Evolutionary conservation across 2,888 invertebrate species (phyloP).

Genomic region (Osedax frankpressi): DNA sequence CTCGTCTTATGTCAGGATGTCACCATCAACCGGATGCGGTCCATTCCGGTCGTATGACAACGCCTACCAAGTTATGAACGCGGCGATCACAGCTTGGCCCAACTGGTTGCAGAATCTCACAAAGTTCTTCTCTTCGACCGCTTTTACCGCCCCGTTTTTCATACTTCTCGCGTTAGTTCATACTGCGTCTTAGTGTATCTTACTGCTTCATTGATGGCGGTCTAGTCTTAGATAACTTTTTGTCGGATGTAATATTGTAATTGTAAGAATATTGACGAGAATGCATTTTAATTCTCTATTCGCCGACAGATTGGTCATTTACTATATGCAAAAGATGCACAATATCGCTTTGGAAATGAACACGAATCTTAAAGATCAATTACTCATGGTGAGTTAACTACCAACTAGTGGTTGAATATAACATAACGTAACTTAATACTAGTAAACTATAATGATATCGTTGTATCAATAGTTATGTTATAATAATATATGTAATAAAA

Average conservation of each 20-base stretch:
- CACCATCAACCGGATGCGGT: slow-evolving; percentile 37
- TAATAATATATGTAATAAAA: no score
- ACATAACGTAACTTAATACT: no score
- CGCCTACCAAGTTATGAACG: slow-evolving; percentile 29
- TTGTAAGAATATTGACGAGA: no score
- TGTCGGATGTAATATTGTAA: no score
- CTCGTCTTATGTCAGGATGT: slow-evolving; percentile 27
- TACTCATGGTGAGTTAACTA: background rate
- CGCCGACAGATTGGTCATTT: background rate
- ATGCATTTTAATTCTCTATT: background rate
- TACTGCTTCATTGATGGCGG: no score
- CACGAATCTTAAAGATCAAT: background rate
- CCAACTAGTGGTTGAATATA: no score
- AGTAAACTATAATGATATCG: no score
- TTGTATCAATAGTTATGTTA: no score
- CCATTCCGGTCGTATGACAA: slow-evolving; percentile 34
- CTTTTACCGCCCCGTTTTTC: slow-evolving; percentile 30
- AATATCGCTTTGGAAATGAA: background rate
- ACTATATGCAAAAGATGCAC: background rate
- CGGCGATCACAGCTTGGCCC: slow-evolving; percentile 29
- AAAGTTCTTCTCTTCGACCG: slow-evolving; percentile 30
- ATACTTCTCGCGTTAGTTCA: slow-evolving; percentile 55
- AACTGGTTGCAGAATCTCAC: slow-evolving; percentile 27
- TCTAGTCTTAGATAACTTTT: no score
- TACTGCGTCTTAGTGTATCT: no score